Percentiles rank a stretch among this genome's conserved stretches.
Evolutionary conservation across 2,888 invertebrate genomes (phyloP).

Genomic region (Harmothoe impar): DNA sequence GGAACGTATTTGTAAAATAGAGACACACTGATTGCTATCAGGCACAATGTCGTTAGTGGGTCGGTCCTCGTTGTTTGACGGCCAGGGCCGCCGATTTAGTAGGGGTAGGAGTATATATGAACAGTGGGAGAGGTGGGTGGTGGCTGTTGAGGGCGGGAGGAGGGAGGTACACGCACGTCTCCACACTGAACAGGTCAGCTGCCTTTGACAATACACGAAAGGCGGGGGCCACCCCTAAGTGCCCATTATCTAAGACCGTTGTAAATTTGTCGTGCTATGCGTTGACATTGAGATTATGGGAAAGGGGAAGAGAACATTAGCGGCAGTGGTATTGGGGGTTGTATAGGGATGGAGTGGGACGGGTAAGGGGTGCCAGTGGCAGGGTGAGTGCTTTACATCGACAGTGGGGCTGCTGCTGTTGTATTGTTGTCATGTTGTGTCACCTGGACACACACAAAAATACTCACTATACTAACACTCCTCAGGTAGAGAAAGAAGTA

Average conservation of each 20-base stretch:
- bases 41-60: background rate
- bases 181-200: background rate
- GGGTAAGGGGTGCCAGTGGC: background rate
- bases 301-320: conserved; percentile 20
- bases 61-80: background rate
- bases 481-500: background rate
- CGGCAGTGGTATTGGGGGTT: background rate
- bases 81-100: background rate
- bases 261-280: background rate
- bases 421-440: conserved; percentile 13
- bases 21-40: conserved; percentile 23
- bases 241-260: conserved; percentile 44
- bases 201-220: conserved; percentile 12
- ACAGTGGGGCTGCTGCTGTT: background rate
- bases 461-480: background rate
- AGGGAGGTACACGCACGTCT: background rate
- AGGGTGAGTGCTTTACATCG: background rate
- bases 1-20: conserved; percentile 29
- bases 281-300: background rate
- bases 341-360: background rate
- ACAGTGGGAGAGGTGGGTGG: background rate
- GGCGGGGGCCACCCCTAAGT: conserved; percentile 40
- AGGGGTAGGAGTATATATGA: background rate
- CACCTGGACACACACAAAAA: background rate
- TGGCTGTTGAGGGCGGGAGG: background rate